phyloP scores from a whole-genome alignment of 2,113 vertebrate genomes.

The Fukomys damarensis region DNA sequence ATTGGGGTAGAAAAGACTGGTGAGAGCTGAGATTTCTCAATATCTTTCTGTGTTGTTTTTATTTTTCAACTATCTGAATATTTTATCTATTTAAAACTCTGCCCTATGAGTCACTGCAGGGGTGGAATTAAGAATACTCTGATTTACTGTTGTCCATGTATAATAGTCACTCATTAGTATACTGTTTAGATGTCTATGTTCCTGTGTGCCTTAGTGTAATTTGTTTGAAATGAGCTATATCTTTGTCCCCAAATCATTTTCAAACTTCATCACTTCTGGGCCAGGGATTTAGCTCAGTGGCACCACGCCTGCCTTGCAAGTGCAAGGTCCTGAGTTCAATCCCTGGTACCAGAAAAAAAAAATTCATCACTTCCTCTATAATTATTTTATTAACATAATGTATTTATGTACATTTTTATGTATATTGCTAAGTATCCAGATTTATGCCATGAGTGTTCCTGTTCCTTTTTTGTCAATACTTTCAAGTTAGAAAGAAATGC shows the following conservation, averaged over 20 bases:
- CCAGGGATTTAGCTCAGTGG: too few species aligned
- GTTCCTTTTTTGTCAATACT: neutral
- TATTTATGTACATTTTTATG: neutral
- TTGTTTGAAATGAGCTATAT: neutral
- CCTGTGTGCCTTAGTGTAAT: neutral
- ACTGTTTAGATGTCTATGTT: neutral
- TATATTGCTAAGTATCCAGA: slow-evolving; percentile 24
- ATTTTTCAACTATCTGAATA: neutral
- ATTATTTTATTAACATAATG: slow-evolving; percentile 50
- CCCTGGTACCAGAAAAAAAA: too few species aligned
- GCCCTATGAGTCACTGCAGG: neutral
- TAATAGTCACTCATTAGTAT: slow-evolving; percentile 26
- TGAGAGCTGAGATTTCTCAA: neutral
- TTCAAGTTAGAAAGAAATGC: neutral
- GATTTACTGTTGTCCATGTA: neutral
- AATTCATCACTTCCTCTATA: neutral
- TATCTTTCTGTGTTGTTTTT: neutral
- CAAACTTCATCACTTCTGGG: neutral
- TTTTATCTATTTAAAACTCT: slow-evolving; percentile 13
- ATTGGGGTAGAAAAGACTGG: neutral
- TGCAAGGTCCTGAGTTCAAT: too few species aligned
- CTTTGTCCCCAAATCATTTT: slow-evolving; percentile 35
- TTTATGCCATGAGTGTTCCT: slow-evolving; percentile 59
- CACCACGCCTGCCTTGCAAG: too few species aligned
- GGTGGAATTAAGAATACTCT: neutral